These are phyloP conservation scores for Eulemur rufifrons DNA, from an alignment of 2,113 vertebrate species.

Conservation along the genomic window DNA sequence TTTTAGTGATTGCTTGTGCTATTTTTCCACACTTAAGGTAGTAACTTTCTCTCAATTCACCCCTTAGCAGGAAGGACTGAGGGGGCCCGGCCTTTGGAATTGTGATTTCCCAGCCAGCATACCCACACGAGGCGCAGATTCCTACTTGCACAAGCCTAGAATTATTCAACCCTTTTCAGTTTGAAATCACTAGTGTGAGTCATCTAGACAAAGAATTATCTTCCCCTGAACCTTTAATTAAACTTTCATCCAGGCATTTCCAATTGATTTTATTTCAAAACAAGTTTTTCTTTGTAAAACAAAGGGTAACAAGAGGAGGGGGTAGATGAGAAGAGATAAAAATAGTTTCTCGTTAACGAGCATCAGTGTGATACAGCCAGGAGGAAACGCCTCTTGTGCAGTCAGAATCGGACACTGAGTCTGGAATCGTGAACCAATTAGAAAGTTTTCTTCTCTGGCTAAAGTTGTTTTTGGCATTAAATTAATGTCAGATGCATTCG, in stretches of 20 bases:
- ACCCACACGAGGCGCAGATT: not conserved
- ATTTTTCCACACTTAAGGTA: not conserved
- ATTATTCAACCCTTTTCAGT: not conserved
- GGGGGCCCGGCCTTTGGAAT: not conserved
- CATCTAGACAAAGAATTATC: not conserved
- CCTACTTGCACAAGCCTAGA: not conserved
- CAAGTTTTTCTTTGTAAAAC: constrained; percentile 40
- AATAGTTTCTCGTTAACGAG: not conserved
- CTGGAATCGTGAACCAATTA: not conserved
- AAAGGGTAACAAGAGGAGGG: not conserved
- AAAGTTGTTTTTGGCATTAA: not conserved
- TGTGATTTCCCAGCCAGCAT: not conserved
- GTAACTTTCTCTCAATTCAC: not conserved
- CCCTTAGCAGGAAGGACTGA: not conserved
- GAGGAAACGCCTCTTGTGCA: not conserved
- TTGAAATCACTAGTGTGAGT: not conserved
- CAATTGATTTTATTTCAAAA: constrained; percentile 54
- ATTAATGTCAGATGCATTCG: not conserved
- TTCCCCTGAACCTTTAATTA: constrained; percentile 34
- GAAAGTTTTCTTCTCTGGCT: not conserved
- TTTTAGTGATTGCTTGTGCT: not conserved
- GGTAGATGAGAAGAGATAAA: not conserved
- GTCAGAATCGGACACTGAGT: not conserved
- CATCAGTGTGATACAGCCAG: not conserved
- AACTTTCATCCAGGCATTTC: constrained; percentile 25